A percentile compares a stretch with the other conserved stretches of the same genome.
phyloP scores from a whole-genome alignment of 2,113 vertebrate species.

The Heteronetta atricapilla region DNA sequence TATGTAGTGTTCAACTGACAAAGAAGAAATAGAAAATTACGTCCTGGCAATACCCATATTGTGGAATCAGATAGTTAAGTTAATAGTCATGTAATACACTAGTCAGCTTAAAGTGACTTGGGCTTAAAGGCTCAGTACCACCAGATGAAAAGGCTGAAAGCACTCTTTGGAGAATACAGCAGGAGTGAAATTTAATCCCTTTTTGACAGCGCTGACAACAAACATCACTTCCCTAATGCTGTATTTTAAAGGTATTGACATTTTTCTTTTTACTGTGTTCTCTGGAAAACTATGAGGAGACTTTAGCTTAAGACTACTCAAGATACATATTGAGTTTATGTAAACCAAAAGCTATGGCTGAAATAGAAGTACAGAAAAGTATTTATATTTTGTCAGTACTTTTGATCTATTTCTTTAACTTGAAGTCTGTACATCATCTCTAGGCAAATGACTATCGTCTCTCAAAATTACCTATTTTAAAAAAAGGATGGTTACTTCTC shows the following conservation, averaged over 20 bases:
- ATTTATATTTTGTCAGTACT: neutral
- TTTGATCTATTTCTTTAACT: neutral
- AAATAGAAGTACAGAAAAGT: neutral
- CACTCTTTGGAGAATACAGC: neutral
- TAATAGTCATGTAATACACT: constrained; percentile 20
- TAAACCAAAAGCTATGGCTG: neutral
- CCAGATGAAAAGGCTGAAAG: constrained; percentile 45
- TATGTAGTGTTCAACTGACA: neutral
- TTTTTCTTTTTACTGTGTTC: neutral
- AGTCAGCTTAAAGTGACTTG: constrained; percentile 14
- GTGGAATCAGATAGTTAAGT: neutral
- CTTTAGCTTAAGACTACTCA: neutral
- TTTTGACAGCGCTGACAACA: constrained; percentile 57
- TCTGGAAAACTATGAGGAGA: neutral
- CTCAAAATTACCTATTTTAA: neutral
- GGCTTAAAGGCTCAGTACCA: constrained; percentile 43
- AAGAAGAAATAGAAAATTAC: constrained; percentile 2
- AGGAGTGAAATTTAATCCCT: constrained; percentile 48
- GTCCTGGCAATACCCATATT: neutral
- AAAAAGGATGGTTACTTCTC: neutral
- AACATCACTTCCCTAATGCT: neutral
- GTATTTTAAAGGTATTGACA: constrained; percentile 17
- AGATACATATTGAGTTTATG: neutral
- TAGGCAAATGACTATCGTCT: neutral
- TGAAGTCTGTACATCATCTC: neutral